These are phyloP conservation scores for Listronotus oregonensis DNA, from an alignment of 1,140 invertebrate species.

Conservation along the genomic window DNA sequence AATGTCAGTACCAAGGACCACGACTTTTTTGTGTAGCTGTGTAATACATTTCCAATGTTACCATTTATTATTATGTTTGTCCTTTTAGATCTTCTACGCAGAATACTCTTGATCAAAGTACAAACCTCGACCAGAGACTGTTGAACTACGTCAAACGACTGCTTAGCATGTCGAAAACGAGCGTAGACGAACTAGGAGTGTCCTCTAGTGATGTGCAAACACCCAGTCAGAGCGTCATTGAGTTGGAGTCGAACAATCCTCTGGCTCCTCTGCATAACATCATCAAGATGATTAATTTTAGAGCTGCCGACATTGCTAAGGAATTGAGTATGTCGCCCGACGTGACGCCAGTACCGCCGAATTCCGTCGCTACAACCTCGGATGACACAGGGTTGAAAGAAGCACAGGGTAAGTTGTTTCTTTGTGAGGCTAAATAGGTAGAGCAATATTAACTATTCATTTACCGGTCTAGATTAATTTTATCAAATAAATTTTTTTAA, in stretches of 20 bases:
- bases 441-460: too few species aligned
- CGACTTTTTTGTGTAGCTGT: too few species aligned
- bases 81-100: conserved; percentile 8
- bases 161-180: conserved; percentile 58
- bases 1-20: too few species aligned
- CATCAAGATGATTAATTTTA: conserved; percentile 33
- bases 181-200: conserved; percentile 59
- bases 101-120: conserved; percentile 4
- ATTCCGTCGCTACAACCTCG: conserved; percentile 8
- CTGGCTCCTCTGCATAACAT: conserved; percentile 36
- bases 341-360: conserved; percentile 10
- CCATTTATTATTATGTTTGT: too few species aligned
- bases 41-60: too few species aligned
- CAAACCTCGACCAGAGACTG: conserved; percentile 45
- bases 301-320: conserved; percentile 26
- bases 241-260: conserved; percentile 46
- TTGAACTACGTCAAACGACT: conserved; percentile 60
- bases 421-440: too few species aligned
- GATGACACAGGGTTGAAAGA: not conserved
- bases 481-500: too few species aligned
- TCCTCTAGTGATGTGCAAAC: conserved; percentile 61
- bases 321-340: conserved; percentile 20
- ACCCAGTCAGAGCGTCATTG: conserved; percentile 59
- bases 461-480: too few species aligned
- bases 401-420: not conserved